Conservation (phyloP, 2,113 vertebrate species). For the Atrichornis clamosus region DNA sequence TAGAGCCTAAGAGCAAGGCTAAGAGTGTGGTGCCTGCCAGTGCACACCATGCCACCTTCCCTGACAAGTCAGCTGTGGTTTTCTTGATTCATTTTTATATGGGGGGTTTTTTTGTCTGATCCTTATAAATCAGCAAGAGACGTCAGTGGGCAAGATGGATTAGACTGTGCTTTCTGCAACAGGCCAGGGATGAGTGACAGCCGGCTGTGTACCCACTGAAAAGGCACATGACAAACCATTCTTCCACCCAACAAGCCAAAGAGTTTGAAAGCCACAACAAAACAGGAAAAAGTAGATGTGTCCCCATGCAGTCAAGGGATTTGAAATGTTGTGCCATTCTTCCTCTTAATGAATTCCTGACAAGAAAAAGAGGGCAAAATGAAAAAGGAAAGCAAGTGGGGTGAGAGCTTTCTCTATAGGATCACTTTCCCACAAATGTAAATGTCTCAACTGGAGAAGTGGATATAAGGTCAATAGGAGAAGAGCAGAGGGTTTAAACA, state of each 20-base stretch:
- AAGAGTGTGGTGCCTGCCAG: neutral
- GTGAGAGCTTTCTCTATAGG: neutral
- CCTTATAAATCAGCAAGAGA: neutral
- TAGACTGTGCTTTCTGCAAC: neutral
- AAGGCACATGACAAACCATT: neutral
- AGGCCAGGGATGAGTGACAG: neutral
- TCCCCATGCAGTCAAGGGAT: neutral
- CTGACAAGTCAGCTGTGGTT: neutral
- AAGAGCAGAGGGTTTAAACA: neutral
- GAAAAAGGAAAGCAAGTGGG: neutral
- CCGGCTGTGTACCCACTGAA: neutral
- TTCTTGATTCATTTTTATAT: neutral
- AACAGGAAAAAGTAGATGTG: neutral
- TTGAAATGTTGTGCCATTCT: neutral
- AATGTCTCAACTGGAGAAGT: neutral
- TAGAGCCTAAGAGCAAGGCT: neutral
- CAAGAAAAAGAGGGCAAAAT: neutral
- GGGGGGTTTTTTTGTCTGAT: neutral
- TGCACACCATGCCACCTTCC: accelerated
- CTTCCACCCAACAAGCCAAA: neutral
- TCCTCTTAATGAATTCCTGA: neutral
- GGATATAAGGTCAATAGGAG: neutral
- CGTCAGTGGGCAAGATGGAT: neutral
- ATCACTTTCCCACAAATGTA: neutral
- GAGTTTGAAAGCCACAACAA: neutral